These are phyloP conservation scores for Notodonta ziczac DNA, from an alignment of 2,888 invertebrate genomes.

Conservation along the genomic window DNA sequence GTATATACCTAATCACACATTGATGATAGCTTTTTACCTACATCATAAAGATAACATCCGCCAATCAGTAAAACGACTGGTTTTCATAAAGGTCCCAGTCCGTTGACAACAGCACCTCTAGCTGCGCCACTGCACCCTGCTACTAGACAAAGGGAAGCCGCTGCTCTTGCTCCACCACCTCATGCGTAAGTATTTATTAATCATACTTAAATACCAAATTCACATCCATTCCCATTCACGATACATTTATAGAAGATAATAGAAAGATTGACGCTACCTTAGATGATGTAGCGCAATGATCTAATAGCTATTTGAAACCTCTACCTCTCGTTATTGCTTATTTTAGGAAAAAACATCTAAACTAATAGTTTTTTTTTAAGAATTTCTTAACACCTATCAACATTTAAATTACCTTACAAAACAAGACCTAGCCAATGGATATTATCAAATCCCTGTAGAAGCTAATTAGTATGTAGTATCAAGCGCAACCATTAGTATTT, in stretches of 20 bases:
- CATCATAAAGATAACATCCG: background rate
- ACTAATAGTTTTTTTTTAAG: no score
- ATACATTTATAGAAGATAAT: constrained; percentile 60
- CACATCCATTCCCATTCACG: constrained; percentile 74
- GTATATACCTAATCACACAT: no score
- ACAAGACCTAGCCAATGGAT: constrained; percentile 11
- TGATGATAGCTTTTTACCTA: no score
- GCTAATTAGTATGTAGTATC: constrained; percentile 50
- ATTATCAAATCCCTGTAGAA: constrained; percentile 31
- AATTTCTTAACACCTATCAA: background rate
- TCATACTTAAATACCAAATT: constrained; percentile 24
- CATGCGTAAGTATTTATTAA: constrained; percentile 70
- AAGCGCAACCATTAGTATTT: constrained; percentile 58
- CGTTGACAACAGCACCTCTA: constrained; percentile 69
- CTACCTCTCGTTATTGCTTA: background rate
- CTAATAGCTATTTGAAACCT: background rate
- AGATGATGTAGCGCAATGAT: constrained; percentile 15
- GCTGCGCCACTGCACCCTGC: constrained; percentile 77
- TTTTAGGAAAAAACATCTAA: background rate
- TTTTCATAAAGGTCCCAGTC: constrained; percentile 60
- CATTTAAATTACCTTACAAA: background rate
- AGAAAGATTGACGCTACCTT: constrained; percentile 27
- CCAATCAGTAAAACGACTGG: background rate
- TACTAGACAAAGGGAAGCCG: constrained; percentile 71
- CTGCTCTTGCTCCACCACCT: constrained; percentile 76